These are phyloP conservation scores for Colistium nudipinnis DNA, from an alignment of 2,113 vertebrate species.

Conservation along the genomic window DNA sequence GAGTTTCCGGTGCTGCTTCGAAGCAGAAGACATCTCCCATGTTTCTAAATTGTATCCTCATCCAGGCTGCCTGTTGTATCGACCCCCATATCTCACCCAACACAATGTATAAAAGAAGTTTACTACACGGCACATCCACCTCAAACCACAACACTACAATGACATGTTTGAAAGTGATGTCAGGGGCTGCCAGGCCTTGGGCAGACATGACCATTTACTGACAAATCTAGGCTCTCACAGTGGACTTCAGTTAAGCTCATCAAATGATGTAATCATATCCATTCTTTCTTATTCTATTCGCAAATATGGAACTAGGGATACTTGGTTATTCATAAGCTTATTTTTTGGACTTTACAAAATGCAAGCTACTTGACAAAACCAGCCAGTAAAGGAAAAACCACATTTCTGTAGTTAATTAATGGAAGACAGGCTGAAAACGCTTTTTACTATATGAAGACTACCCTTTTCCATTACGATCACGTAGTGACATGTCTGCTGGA, in stretches of 20 bases:
- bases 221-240: background rate
- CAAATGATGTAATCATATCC: background rate
- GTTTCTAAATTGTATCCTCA: constrained; percentile 50
- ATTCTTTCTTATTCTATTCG: constrained; percentile 1
- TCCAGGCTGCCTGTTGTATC: background rate
- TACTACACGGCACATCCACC: constrained; percentile 78
- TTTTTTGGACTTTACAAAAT: constrained; percentile 34
- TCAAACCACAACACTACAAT: constrained; percentile 75
- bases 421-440: constrained; percentile 46
- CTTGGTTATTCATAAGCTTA: background rate
- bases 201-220: constrained; percentile 48
- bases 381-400: constrained; percentile 25
- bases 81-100: constrained; percentile 31
- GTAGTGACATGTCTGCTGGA: constrained; percentile 46
- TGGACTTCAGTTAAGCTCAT: background rate
- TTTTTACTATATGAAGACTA: constrained; percentile 11
- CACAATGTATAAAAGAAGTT: constrained; percentile 74
- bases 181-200: constrained; percentile 27
- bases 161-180: constrained; percentile 72
- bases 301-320: background rate
- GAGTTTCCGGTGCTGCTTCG: constrained; percentile 35
- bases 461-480: constrained; percentile 5
- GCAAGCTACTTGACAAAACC: constrained; percentile 24
- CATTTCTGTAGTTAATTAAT: constrained; percentile 25
- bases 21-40: constrained; percentile 61